Evolutionary conservation across 1,140 invertebrate genomes (phyloP), one percentile per base, ranked within the genome.

Genomic region (Hyphantria cunea): DNA sequence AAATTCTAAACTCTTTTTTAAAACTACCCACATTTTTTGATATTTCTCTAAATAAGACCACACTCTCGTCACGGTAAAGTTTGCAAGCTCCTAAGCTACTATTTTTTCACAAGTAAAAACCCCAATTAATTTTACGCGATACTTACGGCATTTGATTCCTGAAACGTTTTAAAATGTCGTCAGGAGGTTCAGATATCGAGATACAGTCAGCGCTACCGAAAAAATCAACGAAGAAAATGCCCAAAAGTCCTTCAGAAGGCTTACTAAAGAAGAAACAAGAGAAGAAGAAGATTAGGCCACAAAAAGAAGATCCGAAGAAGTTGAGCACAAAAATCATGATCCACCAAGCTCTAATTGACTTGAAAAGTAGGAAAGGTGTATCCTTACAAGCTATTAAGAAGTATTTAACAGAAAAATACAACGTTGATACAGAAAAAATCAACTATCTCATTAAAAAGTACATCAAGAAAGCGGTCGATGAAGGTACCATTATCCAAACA

Each of bases 311-410:
- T 39, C 0, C 37, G 10, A 86, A 80, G 53, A 86, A 82, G 47
- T 15, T 79, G 1, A 77, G 64, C 0, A 87, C 84, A 0, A 87
- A 80, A 66, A 60, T 67, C 8, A 88, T 90, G 87, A 65, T 89
- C 0, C 64, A 74, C 6, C 60, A 84, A 47, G 84, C 86, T 0
- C 48, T 89, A 0, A 67, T 14, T 0, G 77, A 82, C 10, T 52
- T 87, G 7, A 85, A 84, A 39, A 82, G 56, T 0, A 64, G 86
- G 54, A 88, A 89, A 62, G 86, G 87, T 0, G 75, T 80, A 0
- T 88, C 85, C 0, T 53, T 84, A 5, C 76, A 84, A 39, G 87
- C 85, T 0, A 86, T 90, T 0, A 90, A 88, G 53, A 88, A 86
- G 53, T 84, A 78, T 14, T 69, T 90, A 8, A 66, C 71, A 14